Evolutionary conservation across 2,888 invertebrate genomes (phyloP).

Genomic region (Philaethria dido): DNA sequence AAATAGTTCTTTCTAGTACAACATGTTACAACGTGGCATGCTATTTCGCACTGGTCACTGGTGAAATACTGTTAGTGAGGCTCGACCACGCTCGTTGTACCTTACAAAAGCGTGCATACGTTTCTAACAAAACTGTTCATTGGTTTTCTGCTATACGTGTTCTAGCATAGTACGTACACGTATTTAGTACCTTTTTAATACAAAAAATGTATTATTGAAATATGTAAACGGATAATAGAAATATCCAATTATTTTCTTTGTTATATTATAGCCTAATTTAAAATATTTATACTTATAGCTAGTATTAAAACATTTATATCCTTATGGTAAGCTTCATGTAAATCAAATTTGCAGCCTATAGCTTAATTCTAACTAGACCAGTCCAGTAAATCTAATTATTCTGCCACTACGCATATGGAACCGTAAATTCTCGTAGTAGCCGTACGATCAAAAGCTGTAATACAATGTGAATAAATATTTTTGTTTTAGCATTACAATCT

Average conservation of each 20-base stretch:
- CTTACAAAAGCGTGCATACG: slow-evolving; percentile 27
- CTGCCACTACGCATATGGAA: not conserved
- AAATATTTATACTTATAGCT: too few species aligned
- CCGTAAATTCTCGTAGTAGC: not conserved
- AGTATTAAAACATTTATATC: too few species aligned
- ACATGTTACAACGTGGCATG: slow-evolving; percentile 16
- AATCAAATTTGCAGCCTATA: not conserved
- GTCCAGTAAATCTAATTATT: slow-evolving; percentile 2
- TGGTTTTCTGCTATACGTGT: slow-evolving; percentile 19
- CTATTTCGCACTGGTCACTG: slow-evolving; percentile 32
- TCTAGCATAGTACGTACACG: not conserved
- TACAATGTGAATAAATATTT: not conserved
- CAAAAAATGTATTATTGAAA: not conserved
- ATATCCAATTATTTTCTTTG: too few species aligned
- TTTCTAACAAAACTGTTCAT: slow-evolving; percentile 22
- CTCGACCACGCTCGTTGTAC: slow-evolving; percentile 25
- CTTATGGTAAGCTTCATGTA: not conserved
- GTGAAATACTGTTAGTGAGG: slow-evolving; percentile 31
- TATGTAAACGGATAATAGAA: too few species aligned
- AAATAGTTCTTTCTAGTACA: slow-evolving; percentile 26
- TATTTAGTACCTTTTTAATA: slow-evolving; percentile 8
- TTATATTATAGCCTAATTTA: too few species aligned
- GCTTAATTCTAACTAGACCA: slow-evolving; percentile 9
- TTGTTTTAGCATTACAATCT: too few species aligned
- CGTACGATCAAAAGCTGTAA: not conserved